Conservation (phyloP, 2,797 vertebrate species). For the Phataginus tetradactyla region DNA sequence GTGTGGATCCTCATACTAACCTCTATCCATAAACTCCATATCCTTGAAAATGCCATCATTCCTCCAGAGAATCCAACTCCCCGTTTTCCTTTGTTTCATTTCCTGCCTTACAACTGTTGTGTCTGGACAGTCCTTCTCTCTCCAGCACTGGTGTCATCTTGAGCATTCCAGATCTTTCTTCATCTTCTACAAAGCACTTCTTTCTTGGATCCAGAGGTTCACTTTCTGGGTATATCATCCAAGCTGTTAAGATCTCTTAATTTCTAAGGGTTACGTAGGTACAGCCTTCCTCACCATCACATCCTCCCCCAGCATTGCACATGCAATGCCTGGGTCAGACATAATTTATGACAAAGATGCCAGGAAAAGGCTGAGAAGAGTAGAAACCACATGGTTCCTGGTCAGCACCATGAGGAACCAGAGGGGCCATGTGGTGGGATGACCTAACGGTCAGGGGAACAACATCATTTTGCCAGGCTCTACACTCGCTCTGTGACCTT, state of each 20-base stretch:
- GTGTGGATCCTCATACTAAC: neutral
- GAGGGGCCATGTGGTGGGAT: neutral
- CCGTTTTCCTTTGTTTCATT: neutral
- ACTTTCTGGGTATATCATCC: neutral
- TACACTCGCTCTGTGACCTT: neutral
- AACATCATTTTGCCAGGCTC: neutral
- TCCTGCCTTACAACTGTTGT: neutral
- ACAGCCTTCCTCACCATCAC: neutral
- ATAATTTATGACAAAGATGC: neutral
- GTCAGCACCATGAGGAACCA: neutral
- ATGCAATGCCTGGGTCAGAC: neutral
- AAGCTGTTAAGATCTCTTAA: neutral
- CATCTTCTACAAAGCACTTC: neutral
- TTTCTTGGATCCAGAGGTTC: slow-evolving; percentile 23
- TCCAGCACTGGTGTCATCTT: neutral
- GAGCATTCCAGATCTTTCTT: neutral
- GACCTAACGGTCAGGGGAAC: neutral
- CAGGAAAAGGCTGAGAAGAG: neutral
- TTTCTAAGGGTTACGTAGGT: neutral
- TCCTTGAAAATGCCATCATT: neutral
- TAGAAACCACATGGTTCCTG: neutral
- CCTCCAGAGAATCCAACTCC: neutral
- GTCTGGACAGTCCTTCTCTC: neutral
- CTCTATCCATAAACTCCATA: neutral
- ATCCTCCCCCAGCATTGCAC: neutral